These are phyloP conservation scores for Eucera pruinosa DNA, from an alignment of 2,888 invertebrate genomes.

Conservation along the genomic window DNA sequence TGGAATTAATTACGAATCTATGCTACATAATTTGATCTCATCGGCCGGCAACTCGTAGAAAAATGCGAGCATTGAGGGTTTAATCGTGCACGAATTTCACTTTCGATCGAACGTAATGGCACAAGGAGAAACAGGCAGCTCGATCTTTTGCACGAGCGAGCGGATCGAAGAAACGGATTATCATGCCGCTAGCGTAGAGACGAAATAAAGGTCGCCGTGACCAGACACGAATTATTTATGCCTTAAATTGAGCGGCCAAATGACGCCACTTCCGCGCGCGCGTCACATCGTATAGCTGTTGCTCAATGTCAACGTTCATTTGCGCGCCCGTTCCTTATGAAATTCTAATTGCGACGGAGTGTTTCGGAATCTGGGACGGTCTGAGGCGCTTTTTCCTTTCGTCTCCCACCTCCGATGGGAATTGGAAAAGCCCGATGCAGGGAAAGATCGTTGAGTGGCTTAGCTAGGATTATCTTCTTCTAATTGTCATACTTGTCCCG, in stretches of 20 bases:
- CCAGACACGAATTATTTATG: conserved; percentile 65
- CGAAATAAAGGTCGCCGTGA: conserved; percentile 58
- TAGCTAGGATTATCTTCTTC: background rate
- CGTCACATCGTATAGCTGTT: conserved; percentile 62
- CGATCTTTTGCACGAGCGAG: background rate
- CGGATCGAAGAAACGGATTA: conserved; percentile 19
- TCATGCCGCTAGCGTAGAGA: conserved; percentile 37
- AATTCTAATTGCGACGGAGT: conserved; percentile 1
- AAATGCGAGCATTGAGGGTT: too few relatives aligned
- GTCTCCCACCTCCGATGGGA: too few relatives aligned
- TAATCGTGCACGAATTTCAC: background rate
- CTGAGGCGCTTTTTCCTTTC: background rate
- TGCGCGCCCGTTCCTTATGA: background rate
- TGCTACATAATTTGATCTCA: too few relatives aligned
- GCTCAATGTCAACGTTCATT: conserved; percentile 66
- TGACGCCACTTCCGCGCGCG: conserved; percentile 74
- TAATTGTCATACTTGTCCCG: background rate
- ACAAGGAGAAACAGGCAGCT: background rate
- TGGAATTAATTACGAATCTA: too few relatives aligned
- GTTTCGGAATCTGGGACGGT: background rate
- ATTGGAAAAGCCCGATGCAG: background rate
- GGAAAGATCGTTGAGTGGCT: background rate
- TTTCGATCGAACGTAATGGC: background rate
- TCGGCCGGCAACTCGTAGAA: too few relatives aligned
- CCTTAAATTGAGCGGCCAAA: conserved; percentile 50